Evolutionary conservation across 2,888 invertebrate genomes (phyloP).

Genomic region (Schrankia costaestrigalis): DNA sequence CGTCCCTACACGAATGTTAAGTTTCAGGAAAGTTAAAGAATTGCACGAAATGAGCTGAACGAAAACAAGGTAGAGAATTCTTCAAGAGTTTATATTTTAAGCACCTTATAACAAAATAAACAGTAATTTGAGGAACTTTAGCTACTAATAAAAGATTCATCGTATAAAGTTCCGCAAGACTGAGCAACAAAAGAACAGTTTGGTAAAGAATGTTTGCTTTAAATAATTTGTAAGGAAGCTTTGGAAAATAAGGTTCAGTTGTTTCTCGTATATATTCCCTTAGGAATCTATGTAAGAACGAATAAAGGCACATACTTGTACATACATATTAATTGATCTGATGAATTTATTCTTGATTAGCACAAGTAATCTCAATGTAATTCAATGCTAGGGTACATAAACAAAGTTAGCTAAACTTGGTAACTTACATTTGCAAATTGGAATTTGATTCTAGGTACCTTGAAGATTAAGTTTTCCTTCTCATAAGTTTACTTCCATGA

Average conservation of each 20-base stretch:
- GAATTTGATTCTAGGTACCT: too few species aligned
- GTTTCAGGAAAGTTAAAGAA: too few species aligned
- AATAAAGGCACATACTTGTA: conserved; percentile 1
- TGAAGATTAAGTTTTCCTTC: too few species aligned
- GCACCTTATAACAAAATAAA: too few species aligned
- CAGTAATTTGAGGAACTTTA: conserved; percentile 1
- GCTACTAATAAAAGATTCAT: conserved; percentile 1
- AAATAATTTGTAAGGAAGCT: conserved; percentile 5
- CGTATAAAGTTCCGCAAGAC: conserved; percentile 4
- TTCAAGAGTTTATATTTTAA: too few species aligned
- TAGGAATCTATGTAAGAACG: not conserved
- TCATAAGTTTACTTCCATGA: too few species aligned
- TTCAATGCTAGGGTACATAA: too few species aligned
- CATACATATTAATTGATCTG: conserved; percentile 2
- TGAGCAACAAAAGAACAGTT: conserved; percentile 9
- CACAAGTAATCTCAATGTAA: conserved; percentile 2
- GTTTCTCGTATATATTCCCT: conserved; percentile 1
- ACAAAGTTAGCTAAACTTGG: too few species aligned
- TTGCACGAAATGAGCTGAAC: too few species aligned
- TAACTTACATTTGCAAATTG: too few species aligned
- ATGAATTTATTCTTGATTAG: conserved; percentile 4
- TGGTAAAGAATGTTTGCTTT: conserved; percentile 10
- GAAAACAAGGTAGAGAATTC: too few species aligned
- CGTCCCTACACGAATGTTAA: too few species aligned
- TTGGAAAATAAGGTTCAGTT: not conserved